These are phyloP conservation scores for Muscina levida DNA, from an alignment of 2,888 invertebrate genomes.

Conservation along the genomic window DNA sequence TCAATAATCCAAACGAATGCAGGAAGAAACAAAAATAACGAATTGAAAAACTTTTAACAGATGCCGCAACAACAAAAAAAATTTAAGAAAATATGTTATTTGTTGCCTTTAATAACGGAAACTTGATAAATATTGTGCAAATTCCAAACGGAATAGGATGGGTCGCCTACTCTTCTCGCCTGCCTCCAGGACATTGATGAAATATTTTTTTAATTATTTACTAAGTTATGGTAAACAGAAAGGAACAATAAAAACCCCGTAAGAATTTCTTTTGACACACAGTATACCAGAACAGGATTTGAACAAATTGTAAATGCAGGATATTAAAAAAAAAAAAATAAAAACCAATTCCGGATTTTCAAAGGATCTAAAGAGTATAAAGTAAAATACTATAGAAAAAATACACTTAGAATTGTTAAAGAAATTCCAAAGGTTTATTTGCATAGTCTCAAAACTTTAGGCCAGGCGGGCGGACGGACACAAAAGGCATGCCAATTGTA, in stretches of 20 bases:
- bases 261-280: slow-evolving; percentile 13
- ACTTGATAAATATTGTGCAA: no score
- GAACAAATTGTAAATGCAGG: slow-evolving; percentile 10
- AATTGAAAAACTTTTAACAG: neutral
- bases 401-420: neutral
- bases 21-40: neutral
- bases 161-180: no score
- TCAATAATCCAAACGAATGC: neutral
- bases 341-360: neutral
- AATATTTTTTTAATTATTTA: slow-evolving; percentile 18
- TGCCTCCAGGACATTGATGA: neutral
- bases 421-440: slow-evolving; percentile 16
- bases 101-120: no score
- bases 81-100: no score
- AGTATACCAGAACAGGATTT: neutral
- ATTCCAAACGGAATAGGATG: no score
- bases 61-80: no score
- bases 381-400: no score
- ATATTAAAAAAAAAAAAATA: slow-evolving; percentile 1
- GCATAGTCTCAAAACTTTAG: neutral
- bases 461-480: no score
- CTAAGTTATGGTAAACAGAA: no score
- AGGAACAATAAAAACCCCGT: neutral
- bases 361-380: no score
- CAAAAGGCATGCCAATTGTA: no score